phyloP scores from a whole-genome alignment of 64 coral and sea anemone species.

The Montipora capricornis region DNA sequence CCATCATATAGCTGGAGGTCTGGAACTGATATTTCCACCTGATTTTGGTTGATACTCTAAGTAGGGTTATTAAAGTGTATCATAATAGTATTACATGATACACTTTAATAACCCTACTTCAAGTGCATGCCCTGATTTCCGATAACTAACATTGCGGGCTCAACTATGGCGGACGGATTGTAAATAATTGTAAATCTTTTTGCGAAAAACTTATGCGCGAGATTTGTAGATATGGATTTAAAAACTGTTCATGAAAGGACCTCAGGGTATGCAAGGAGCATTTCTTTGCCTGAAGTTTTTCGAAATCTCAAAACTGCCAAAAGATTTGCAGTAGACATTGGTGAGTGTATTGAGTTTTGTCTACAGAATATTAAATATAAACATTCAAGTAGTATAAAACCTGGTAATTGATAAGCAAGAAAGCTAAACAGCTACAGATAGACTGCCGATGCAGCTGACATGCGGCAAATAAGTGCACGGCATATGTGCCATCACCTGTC shows the following conservation, averaged over 20 bases:
- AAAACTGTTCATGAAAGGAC: slow-evolving; percentile 26
- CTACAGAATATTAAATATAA: neutral
- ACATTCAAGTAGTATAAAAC: neutral
- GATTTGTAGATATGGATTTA: neutral
- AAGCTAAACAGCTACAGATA: too few species aligned
- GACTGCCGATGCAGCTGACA: too few species aligned
- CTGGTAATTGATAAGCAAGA: too few species aligned
- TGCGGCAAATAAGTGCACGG: too few species aligned
- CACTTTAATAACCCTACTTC: too few species aligned
- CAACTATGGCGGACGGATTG: slow-evolving; percentile 49
- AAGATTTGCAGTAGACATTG: slow-evolving; percentile 94
- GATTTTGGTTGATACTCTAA: too few species aligned
- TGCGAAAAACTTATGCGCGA: too few species aligned
- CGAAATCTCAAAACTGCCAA: slow-evolving; percentile 95
- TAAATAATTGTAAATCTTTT: neutral
- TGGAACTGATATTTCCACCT: neutral
- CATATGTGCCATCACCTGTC: too few species aligned
- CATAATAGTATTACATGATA: too few species aligned
- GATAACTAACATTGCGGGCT: slow-evolving; percentile 34
- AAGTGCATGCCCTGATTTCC: neutral
- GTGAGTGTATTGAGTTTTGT: slow-evolving; percentile 29
- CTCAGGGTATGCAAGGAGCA: slow-evolving; percentile 83
- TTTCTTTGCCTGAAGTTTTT: slow-evolving; percentile 90
- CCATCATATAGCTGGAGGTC: too few species aligned
- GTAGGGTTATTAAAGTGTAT: too few species aligned